These are phyloP conservation scores for Macrobrachium rosenbergii DNA, from an alignment of 1,140 invertebrate species.

Conservation along the genomic window DNA sequence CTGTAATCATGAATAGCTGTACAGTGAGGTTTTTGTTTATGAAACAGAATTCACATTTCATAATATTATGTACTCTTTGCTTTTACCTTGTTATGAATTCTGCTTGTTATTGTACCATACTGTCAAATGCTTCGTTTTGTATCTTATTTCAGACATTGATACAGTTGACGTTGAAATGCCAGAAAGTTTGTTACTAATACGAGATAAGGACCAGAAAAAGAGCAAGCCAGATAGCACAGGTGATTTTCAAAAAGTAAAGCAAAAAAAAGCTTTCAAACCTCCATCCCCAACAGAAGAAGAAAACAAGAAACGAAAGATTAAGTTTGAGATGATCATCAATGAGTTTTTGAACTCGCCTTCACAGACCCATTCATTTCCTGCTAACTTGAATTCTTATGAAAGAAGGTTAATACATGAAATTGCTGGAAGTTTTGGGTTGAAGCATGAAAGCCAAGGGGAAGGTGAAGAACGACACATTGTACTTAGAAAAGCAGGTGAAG, in stretches of 20 bases:
- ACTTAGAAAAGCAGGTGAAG: conserved; percentile 9
- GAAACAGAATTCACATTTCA: no score
- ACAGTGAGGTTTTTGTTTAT: no score
- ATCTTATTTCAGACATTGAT: no score
- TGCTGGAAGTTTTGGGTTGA: not conserved
- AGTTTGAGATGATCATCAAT: conserved; percentile 40
- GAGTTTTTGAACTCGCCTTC: conserved; percentile 30
- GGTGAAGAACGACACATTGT: conserved; percentile 47
- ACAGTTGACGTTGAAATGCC: no score
- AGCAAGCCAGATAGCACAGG: not conserved
- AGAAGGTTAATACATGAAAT: conserved; percentile 44
- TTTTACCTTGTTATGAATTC: no score
- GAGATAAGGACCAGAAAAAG: not conserved
- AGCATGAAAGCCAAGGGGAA: conserved; percentile 41
- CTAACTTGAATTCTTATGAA: conserved; percentile 65
- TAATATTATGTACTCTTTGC: no score
- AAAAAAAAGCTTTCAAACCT: not conserved
- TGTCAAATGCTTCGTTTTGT: no score
- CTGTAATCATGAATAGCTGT: no score
- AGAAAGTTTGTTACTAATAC: no score
- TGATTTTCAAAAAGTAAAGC: not conserved
- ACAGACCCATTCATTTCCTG: conserved; percentile 40
- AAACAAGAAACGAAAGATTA: conserved; percentile 24
- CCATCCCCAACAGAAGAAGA: conserved; percentile 49
- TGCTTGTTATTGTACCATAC: no score